Evolutionary conservation across 2,888 invertebrate species (phyloP).

Genomic region (Falcaria lacertinaria): DNA sequence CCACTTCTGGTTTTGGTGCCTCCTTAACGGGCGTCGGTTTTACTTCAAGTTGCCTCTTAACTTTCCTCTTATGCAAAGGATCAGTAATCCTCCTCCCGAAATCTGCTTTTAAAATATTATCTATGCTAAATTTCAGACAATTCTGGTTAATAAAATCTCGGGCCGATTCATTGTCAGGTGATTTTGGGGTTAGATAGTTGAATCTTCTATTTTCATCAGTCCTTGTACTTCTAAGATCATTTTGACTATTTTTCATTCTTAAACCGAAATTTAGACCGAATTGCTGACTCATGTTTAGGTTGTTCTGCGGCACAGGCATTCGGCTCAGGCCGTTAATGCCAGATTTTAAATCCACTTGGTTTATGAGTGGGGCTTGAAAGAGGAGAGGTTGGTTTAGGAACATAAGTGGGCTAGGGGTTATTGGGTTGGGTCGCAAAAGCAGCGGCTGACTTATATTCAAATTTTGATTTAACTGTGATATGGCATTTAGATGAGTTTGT

Average conservation of each 20-base stretch:
- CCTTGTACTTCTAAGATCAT: conserved; percentile 38
- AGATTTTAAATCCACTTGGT: conserved; percentile 57
- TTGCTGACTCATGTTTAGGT: conserved; percentile 44
- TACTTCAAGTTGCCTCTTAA: conserved; percentile 51
- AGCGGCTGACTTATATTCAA: conserved; percentile 64
- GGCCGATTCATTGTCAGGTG: conserved; percentile 58
- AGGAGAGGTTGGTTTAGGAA: conserved; percentile 71
- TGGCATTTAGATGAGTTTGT: conserved; percentile 84
- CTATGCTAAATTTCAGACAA: conserved; percentile 89
- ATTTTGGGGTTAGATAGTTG: conserved; percentile 49
- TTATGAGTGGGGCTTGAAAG: conserved; percentile 65
- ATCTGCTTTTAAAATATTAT: conserved; percentile 91
- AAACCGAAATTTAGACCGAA: conserved; percentile 58
- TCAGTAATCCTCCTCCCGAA: conserved; percentile 87
- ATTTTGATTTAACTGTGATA: conserved; percentile 82
- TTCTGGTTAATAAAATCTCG: conserved; percentile 75
- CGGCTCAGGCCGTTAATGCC: conserved; percentile 42
- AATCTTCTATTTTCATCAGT: conserved; percentile 57
- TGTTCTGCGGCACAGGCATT: conserved; percentile 51
- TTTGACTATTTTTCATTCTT: conserved; percentile 36
- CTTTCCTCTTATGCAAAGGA: conserved; percentile 82
- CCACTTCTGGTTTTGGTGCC: conserved; percentile 39
- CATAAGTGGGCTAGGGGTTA: conserved; percentile 72
- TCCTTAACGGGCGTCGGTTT: conserved; percentile 56
- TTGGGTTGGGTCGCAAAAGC: conserved; percentile 66